Percentiles rank a stretch among this genome's conserved stretches.
Evolutionary conservation across 2,888 invertebrate species (phyloP).

Genomic region (Biston stratarius): DNA sequence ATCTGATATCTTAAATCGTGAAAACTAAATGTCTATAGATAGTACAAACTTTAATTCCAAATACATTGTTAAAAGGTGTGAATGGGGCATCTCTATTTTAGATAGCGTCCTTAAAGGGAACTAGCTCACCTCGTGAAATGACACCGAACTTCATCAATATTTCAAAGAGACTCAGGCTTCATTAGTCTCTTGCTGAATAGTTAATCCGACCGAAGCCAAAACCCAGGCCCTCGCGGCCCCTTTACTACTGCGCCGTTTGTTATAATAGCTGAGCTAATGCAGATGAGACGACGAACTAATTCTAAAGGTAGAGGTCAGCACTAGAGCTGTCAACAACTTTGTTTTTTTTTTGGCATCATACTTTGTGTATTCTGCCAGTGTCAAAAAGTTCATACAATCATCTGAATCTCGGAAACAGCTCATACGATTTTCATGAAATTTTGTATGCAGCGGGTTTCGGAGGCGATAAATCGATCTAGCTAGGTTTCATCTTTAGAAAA

Average conservation of each 20-base stretch:
- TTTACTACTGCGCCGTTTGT: constrained; percentile 18
- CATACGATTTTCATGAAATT: too few species aligned
- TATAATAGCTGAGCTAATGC: constrained; percentile 24
- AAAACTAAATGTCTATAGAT: too few species aligned
- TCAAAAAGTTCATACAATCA: too few species aligned
- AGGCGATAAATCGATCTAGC: too few species aligned
- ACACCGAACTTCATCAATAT: constrained; percentile 51
- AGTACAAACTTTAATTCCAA: not conserved
- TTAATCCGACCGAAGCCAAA: constrained; percentile 49
- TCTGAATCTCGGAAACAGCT: too few species aligned
- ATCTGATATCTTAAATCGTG: too few species aligned
- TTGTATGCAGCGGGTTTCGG: too few species aligned
- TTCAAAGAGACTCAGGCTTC: constrained; percentile 55
- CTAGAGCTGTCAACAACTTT: constrained; percentile 2
- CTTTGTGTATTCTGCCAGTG: too few species aligned
- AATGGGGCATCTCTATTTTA: too few species aligned
- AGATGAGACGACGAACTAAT: constrained; percentile 16
- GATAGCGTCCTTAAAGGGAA: not conserved
- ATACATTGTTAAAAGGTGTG: not conserved
- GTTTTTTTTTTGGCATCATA: too few species aligned
- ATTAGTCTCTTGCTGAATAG: constrained; percentile 61
- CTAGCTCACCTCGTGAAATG: constrained; percentile 10
- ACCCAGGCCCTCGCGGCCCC: constrained; percentile 3
- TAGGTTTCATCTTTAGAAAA: too few species aligned
- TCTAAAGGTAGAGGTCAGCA: constrained; percentile 4